phyloP scores from a whole-genome alignment of 2,113 vertebrate species.

The Oreochromis spilurus region DNA sequence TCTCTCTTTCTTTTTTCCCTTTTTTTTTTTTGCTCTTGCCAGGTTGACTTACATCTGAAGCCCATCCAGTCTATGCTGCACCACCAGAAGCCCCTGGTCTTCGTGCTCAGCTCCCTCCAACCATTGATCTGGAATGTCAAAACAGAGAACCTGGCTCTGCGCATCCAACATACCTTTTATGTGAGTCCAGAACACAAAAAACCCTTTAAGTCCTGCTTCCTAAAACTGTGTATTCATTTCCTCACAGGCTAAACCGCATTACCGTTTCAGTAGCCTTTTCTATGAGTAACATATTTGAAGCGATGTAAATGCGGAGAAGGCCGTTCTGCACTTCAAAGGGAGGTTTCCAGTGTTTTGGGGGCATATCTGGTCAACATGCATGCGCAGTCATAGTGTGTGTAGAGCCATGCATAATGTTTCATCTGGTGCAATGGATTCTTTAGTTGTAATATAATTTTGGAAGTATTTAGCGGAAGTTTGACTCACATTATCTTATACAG shows the following conservation, averaged over 20 bases:
- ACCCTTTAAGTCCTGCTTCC: conserved; percentile 45
- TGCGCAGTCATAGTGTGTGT: background rate
- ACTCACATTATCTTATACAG: background rate
- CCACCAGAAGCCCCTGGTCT: conserved; percentile 89
- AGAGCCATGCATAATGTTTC: background rate
- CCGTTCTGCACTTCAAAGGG: background rate
- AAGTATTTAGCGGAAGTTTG: background rate
- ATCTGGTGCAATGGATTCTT: background rate
- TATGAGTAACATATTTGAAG: conserved; percentile 2
- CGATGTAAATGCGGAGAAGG: background rate
- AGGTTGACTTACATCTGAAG: conserved; percentile 87
- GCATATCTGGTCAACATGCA: background rate
- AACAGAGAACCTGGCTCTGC: conserved; percentile 82
- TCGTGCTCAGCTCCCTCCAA: conserved; percentile 87
- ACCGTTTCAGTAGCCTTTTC: background rate
- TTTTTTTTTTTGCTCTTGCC: background rate
- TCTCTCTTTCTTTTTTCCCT: background rate
- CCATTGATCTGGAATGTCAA: conserved; percentile 86
- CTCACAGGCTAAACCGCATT: conserved; percentile 9
- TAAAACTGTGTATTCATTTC: conserved; percentile 55
- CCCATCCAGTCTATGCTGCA: conserved; percentile 86
- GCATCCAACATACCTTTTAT: conserved; percentile 82
- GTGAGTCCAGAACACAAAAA: conserved; percentile 76
- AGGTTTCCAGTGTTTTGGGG: background rate
- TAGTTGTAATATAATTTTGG: background rate